phyloP scores from a whole-genome alignment of 2,113 vertebrate genomes.

The Triplophysa siluroides region DNA sequence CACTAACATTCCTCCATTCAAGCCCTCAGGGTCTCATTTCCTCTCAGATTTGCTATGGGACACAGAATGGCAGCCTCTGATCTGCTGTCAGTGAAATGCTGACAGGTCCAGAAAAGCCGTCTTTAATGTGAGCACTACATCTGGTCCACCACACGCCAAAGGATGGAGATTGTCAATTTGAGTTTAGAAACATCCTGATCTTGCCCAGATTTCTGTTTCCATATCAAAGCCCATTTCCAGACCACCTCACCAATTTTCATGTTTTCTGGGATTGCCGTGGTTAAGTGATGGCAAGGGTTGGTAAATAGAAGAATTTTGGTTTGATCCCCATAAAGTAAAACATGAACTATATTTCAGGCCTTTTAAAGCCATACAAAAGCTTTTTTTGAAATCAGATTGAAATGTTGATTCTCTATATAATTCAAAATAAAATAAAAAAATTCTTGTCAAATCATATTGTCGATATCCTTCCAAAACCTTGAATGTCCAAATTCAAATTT shows the following conservation, averaged over 20 bases:
- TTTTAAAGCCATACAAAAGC: no score
- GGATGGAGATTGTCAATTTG: slow-evolving; percentile 15
- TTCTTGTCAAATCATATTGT: no score
- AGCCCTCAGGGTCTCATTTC: slow-evolving; percentile 20
- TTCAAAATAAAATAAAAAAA: no score
- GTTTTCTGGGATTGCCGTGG: background rate
- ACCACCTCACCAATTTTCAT: background rate
- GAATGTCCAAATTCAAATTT: no score
- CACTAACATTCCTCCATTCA: slow-evolving; percentile 26
- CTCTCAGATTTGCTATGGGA: slow-evolving; percentile 20
- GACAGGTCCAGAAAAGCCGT: slow-evolving; percentile 12
- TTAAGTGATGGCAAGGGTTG: background rate
- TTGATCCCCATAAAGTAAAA: no score
- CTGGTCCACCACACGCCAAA: slow-evolving; percentile 1
- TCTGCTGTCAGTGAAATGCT: slow-evolving; percentile 15
- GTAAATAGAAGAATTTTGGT: no score
- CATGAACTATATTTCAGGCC: no score
- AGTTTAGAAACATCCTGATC: background rate
- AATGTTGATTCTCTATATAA: no score
- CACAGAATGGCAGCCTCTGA: slow-evolving; percentile 5
- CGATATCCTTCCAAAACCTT: no score
- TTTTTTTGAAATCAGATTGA: no score
- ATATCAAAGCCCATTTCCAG: background rate
- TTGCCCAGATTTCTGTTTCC: background rate
- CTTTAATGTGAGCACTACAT: background rate